Conservation (phyloP, 37 sponge, comb jelly and placozoan genomes). For the Halisarca cf. caerulea region DNA sequence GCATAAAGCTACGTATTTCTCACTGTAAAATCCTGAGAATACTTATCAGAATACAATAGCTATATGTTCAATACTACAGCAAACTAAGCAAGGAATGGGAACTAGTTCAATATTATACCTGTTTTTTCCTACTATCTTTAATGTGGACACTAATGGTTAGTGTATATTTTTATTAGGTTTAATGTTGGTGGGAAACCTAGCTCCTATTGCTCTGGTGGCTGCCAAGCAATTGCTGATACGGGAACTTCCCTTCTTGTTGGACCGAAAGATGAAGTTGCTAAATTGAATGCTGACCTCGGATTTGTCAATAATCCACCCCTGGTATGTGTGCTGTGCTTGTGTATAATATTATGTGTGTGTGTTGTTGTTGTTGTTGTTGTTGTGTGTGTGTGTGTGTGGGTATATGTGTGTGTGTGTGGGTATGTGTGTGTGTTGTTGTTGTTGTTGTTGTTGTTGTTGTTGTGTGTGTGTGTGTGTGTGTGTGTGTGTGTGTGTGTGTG, state of each 20-base stretch:
- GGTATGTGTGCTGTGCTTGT: too few relatives aligned
- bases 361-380: background rate
- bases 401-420: background rate
- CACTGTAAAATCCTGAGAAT: too few relatives aligned
- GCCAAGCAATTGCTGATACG: constrained; percentile 95
- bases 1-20: too few relatives aligned
- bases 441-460: background rate
- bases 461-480: constrained; percentile 4
- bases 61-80: too few relatives aligned
- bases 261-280: constrained; percentile 62
- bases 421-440: background rate
- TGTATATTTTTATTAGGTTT: too few relatives aligned
- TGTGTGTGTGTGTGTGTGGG: background rate
- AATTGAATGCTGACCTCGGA: constrained; percentile 36
- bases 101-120: too few relatives aligned
- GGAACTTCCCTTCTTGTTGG: constrained; percentile 97
- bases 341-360: background rate
- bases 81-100: too few relatives aligned
- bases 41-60: too few relatives aligned
- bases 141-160: too few relatives aligned
- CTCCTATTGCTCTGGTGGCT: constrained; percentile 59
- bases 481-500: constrained; percentile 8
- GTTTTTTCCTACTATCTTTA: too few relatives aligned
- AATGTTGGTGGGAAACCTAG: constrained; percentile 5
- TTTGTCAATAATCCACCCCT: too few relatives aligned